phyloP scores from a whole-genome alignment of 2,797 vertebrate species.

The Streptopelia turtur region DNA sequence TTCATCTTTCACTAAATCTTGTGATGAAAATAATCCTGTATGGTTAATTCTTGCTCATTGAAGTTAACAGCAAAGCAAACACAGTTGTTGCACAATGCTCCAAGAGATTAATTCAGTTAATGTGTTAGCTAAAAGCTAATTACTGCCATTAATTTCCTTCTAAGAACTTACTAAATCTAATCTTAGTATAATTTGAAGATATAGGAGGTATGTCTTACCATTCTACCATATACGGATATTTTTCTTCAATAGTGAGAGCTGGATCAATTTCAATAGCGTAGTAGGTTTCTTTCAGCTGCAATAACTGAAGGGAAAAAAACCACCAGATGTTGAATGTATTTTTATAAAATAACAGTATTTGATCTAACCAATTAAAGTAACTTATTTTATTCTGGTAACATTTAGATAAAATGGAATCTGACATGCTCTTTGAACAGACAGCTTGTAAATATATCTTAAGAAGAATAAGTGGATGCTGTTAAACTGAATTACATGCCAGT shows the following conservation, averaged over 20 bases:
- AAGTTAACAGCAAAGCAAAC: neutral
- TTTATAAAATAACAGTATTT: neutral
- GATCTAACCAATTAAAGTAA: neutral
- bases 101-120: neutral
- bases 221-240: constrained; percentile 95
- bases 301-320: constrained; percentile 73
- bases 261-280: constrained; percentile 97
- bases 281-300: constrained; percentile 92
- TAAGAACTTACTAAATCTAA: neutral
- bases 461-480: neutral
- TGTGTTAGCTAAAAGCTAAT: neutral
- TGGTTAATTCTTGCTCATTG: neutral
- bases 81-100: neutral
- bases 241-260: constrained; percentile 89
- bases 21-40: neutral
- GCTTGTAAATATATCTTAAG: neutral
- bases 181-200: neutral
- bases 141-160: neutral
- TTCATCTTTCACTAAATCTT: neutral
- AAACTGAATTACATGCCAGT: neutral
- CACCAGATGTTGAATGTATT: neutral
- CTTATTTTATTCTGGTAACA: neutral
- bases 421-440: neutral
- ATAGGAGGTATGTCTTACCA: constrained; percentile 82
- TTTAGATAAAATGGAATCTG: neutral